phyloP scores from a whole-genome alignment of 1,140 invertebrate genomes.

The Leptoteleia sp. region DNA sequence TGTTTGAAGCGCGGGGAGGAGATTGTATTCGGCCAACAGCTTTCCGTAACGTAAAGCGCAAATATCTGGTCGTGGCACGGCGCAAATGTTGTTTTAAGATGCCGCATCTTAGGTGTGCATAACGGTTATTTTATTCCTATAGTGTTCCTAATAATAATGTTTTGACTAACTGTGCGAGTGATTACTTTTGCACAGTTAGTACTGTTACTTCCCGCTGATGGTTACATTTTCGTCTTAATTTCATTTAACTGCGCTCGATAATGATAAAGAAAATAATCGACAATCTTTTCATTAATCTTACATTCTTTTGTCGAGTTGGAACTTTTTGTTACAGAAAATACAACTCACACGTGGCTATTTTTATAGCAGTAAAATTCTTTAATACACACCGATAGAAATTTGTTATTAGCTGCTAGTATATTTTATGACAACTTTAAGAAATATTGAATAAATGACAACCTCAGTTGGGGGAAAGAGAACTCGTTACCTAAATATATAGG shows the following conservation, averaged over 20 bases:
- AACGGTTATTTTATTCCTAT: constrained; percentile 58
- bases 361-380: too few relatives aligned
- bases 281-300: neutral
- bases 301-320: too few relatives aligned
- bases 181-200: constrained; percentile 49
- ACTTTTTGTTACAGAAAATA: too few relatives aligned
- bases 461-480: too few relatives aligned
- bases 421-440: too few relatives aligned
- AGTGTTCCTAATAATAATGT: constrained; percentile 59
- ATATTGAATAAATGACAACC: too few relatives aligned
- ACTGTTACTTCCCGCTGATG: constrained; percentile 55
- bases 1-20: constrained; percentile 27
- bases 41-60: too few relatives aligned
- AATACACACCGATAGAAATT: too few relatives aligned
- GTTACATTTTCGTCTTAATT: constrained; percentile 29
- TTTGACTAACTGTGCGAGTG: constrained; percentile 53
- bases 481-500: too few relatives aligned
- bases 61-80: too few relatives aligned
- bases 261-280: neutral
- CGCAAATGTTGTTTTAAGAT: constrained; percentile 52
- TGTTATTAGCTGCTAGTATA: too few relatives aligned
- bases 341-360: too few relatives aligned
- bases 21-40: constrained; percentile 32
- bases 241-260: constrained; percentile 2
- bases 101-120: constrained; percentile 31